Evolutionary conservation across 2,113 vertebrate genomes (phyloP), one percentile per base, ranked within the genome.

Genomic region (Neodontobutis hainanensis): DNA sequence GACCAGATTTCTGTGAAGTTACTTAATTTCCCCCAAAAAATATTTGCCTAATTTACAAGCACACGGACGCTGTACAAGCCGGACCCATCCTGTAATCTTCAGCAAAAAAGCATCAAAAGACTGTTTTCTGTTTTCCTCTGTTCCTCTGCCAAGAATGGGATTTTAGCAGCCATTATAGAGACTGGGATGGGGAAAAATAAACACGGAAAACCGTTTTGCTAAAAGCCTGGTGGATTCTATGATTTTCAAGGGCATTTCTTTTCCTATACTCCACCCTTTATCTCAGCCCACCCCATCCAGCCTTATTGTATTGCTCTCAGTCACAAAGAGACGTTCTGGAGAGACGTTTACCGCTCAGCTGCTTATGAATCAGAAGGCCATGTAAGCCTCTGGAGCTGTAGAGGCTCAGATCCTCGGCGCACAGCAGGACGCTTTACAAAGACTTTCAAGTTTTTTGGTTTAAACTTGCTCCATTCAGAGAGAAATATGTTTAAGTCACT

Each of bases 181-280:
- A 82, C 70, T 1, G 56, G 68, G 62, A 59, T 2, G 16, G 44
- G 44, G 59, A 14, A 47, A 76, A 78, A 81, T 65, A 62, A 71
- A 76, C 70, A 48, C 44, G 47, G 16, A 32, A 57, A 68, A 78
- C 60, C 1, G 4, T 79, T 68, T 73, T 74, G 69, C 65, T 75
- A 42, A 76, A 82, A 78, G 78, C 85, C 77, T 60, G 47, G 59
- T 73, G 73, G 67, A 71, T 63, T 86, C 65, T 84, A 58, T 75
- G 56, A 75, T 71, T 75, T 67, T 86, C 83, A 82, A 90, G 88
- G 85, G 87, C 78, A 66, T 78, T 82, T 72, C 47, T 48, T 8
- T 50, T 83, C 65, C 77, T 68, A 42, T 63, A 46, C 62, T 65
- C 11, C 46, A 45, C 63, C 47, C 61, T 66, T 62, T 73, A 79